Conservation (phyloP, 2,888 invertebrate genomes). For the Drosophila paranaensis region DNA sequence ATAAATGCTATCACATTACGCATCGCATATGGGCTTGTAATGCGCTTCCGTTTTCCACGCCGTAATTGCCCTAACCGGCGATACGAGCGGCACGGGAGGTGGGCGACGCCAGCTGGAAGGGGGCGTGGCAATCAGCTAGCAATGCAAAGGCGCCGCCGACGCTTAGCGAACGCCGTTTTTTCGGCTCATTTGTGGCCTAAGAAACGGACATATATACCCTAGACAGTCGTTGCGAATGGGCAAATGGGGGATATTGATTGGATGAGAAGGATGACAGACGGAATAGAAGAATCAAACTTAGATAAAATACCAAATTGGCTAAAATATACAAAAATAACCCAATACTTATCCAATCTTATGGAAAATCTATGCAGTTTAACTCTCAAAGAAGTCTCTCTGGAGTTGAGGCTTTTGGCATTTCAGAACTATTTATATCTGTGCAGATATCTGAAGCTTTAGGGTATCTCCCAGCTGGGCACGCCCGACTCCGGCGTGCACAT, state of each 20-base stretch:
- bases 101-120: neutral
- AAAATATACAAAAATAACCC: too few species aligned
- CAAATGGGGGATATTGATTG: neutral
- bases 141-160: slow-evolving; percentile 59
- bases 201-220: slow-evolving; percentile 11
- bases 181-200: slow-evolving; percentile 59
- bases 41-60: slow-evolving; percentile 71
- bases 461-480: neutral
- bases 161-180: slow-evolving; percentile 48
- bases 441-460: neutral
- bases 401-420: neutral
- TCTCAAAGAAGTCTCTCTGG: neutral
- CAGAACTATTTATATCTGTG: too few species aligned
- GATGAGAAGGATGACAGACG: neutral
- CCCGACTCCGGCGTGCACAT: neutral
- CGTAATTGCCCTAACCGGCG: slow-evolving; percentile 51
- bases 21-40: slow-evolving; percentile 59
- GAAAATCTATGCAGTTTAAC: too few species aligned
- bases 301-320: too few species aligned
- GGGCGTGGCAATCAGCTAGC: slow-evolving; percentile 17
- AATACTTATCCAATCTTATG: too few species aligned
- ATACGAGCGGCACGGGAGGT: neutral
- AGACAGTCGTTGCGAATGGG: neutral
- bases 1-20: slow-evolving; percentile 73
- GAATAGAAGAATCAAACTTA: neutral